Conservation (phyloP, 2,888 invertebrate species). For the Prosopocoilus inquinatus region DNA sequence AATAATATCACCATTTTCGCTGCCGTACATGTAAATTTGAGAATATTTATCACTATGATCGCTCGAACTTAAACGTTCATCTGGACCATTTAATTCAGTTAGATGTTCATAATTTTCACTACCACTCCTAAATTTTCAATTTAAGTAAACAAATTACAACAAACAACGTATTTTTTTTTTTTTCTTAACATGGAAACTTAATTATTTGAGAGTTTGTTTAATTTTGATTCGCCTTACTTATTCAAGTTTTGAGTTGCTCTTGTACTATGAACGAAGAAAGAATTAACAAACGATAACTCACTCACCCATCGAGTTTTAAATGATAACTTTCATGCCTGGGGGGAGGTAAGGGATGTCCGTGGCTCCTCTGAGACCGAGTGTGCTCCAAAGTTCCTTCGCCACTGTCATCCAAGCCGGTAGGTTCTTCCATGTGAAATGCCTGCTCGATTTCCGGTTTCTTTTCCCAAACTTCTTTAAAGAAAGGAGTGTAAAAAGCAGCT, state of each 20-base stretch:
- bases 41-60: slow-evolving; percentile 68
- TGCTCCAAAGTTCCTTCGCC: slow-evolving; percentile 71
- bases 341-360: slow-evolving; percentile 60
- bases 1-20: slow-evolving; percentile 53
- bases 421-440: slow-evolving; percentile 85
- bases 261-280: no score
- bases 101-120: slow-evolving; percentile 68
- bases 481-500: slow-evolving; percentile 93
- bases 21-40: slow-evolving; percentile 63
- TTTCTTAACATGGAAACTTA: no score
- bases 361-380: slow-evolving; percentile 62
- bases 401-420: slow-evolving; percentile 57
- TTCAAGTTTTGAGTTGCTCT: neutral
- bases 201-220: neutral
- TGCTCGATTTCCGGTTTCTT: slow-evolving; percentile 93
- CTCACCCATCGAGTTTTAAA: slow-evolving; percentile 61
- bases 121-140: slow-evolving; percentile 52
- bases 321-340: slow-evolving; percentile 79
- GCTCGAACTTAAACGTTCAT: slow-evolving; percentile 60
- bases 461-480: slow-evolving; percentile 96
- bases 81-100: slow-evolving; percentile 58
- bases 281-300: neutral
- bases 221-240: neutral
- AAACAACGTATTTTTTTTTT: neutral
- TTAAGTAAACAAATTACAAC: neutral